These are phyloP conservation scores for Acrobasis suavella DNA, from an alignment of 2,888 invertebrate species.

Conservation along the genomic window DNA sequence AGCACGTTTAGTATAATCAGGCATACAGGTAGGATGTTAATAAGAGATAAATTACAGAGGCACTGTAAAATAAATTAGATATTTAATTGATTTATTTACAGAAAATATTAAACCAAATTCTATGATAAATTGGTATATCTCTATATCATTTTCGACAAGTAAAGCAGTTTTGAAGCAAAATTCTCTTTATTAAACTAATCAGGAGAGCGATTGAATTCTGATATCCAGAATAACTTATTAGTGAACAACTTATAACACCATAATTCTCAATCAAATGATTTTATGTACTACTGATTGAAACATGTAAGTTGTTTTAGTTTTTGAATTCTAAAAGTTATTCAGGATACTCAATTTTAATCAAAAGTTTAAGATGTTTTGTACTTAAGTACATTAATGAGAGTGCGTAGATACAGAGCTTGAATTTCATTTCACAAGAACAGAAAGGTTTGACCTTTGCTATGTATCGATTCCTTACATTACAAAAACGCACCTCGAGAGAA, in stretches of 20 bases:
- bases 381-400: slow-evolving; percentile 5
- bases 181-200: slow-evolving; percentile 41
- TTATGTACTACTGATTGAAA: no score
- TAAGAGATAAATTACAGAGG: slow-evolving; percentile 40
- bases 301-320: not conserved
- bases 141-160: slow-evolving; percentile 67
- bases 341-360: slow-evolving; percentile 7
- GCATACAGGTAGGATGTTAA: not conserved
- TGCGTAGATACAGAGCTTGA: not conserved
- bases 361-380: not conserved
- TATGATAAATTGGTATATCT: slow-evolving; percentile 65
- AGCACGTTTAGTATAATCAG: no score
- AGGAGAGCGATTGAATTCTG: slow-evolving; percentile 22
- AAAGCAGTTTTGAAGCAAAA: slow-evolving; percentile 62
- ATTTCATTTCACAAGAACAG: slow-evolving; percentile 5
- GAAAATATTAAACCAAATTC: slow-evolving; percentile 79
- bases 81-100: slow-evolving; percentile 81
- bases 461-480: not conserved
- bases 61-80: slow-evolving; percentile 68
- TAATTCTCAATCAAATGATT: no score
- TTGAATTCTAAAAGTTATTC: not conserved
- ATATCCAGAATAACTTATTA: not conserved
- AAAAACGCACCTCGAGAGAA: slow-evolving; percentile 43
- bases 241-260: no score
- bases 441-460: slow-evolving; percentile 15